phyloP scores from a whole-genome alignment of 1,140 invertebrate genomes.

The Macrobrachium nipponense region DNA sequence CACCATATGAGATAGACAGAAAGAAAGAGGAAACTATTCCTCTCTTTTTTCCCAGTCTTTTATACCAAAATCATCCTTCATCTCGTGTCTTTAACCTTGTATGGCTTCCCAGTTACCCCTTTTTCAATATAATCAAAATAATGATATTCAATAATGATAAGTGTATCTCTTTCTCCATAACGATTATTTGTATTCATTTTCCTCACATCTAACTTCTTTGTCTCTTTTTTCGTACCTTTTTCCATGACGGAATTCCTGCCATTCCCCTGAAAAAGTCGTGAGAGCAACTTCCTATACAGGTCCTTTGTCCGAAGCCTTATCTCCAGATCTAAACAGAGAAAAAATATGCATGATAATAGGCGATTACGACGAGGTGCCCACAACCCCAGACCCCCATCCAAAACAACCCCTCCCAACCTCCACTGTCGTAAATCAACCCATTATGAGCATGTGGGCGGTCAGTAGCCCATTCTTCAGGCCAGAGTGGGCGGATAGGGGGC shows the following conservation, averaged over 20 bases:
- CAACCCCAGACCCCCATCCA: background rate
- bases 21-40: background rate
- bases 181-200: background rate
- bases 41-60: background rate
- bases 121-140: background rate
- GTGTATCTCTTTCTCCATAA: too few species aligned
- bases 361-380: background rate
- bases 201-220: background rate
- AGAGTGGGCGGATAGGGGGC: background rate
- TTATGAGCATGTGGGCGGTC: conserved; percentile 6
- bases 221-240: background rate
- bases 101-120: background rate
- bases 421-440: background rate
- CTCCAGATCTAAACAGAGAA: conserved; percentile 7
- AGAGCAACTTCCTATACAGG: background rate
- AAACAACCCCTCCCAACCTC: background rate
- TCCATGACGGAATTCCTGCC: background rate
- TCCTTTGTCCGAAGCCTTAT: background rate
- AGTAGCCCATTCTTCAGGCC: conserved; percentile 15
- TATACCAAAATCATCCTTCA: background rate
- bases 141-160: too few species aligned
- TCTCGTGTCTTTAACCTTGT: background rate
- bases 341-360: conserved; percentile 8
- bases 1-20: background rate
- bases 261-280: background rate